Evolutionary conservation across 2,113 vertebrate species (phyloP).

Genomic region (Cromileptes altivelis): DNA sequence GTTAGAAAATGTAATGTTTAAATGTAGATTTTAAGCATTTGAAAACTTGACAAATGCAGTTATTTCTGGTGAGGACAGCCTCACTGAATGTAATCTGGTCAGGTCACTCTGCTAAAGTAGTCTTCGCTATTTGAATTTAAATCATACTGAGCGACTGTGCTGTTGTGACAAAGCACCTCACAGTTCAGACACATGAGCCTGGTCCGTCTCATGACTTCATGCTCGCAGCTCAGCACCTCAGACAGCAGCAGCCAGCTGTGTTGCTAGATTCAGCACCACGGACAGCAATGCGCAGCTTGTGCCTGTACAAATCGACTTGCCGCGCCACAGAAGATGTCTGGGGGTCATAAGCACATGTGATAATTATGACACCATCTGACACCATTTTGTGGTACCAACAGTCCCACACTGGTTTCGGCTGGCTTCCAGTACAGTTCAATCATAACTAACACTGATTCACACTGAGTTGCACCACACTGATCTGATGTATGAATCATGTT

Average conservation of each 20-base stretch:
- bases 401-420: background rate
- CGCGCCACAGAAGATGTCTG: background rate
- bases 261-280: conserved; percentile 1
- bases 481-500: background rate
- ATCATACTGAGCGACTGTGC: background rate
- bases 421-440: background rate
- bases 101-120: background rate
- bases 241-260: background rate
- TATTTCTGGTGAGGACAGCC: background rate
- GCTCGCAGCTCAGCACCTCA: background rate
- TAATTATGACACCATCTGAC: background rate
- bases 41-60: no score
- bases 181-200: background rate
- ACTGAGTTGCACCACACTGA: background rate
- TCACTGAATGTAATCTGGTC: background rate
- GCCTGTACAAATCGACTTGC: background rate
- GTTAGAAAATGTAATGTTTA: background rate
- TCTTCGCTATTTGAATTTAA: background rate
- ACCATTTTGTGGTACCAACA: background rate
- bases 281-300: conserved; percentile 11
- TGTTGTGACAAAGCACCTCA: no score
- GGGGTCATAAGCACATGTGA: background rate
- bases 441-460: background rate
- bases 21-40: background rate
- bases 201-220: background rate